Evolutionary conservation across 2,113 vertebrate species (phyloP).

Genomic region (Uria lomvia): DNA sequence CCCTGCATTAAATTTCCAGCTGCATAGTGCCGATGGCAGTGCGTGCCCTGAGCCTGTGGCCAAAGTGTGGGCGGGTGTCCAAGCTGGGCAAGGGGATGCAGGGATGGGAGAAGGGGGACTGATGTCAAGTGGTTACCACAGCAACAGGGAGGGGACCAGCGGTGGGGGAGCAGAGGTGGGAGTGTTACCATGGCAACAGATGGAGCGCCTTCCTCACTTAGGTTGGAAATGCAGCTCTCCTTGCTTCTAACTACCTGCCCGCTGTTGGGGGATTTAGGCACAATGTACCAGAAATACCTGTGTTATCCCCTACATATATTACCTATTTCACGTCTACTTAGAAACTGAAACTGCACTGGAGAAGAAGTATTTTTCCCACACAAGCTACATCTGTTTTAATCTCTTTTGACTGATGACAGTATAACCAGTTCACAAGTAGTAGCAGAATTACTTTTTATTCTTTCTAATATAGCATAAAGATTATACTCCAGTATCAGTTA

Average conservation of each 20-base stretch:
- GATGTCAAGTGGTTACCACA: conserved; percentile 27
- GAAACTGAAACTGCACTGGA: not conserved
- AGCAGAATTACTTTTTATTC: not conserved
- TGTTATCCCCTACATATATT: not conserved
- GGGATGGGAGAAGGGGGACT: not conserved
- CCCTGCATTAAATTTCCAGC: not conserved
- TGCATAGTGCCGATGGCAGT: accelerated
- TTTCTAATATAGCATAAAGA: not conserved
- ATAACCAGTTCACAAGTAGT: not conserved
- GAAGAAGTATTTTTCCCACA: not conserved
- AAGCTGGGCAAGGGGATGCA: accelerated
- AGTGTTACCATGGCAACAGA: conserved; percentile 37
- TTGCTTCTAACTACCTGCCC: not conserved
- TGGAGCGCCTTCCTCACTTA: not conserved
- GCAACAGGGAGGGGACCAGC: conserved; percentile 17
- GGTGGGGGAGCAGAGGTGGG: not conserved
- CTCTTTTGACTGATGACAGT: not conserved
- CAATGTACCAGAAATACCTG: not conserved
- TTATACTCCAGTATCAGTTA: not conserved
- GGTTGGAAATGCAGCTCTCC: not conserved
- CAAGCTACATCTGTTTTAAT: not conserved
- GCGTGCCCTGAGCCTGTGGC: accelerated
- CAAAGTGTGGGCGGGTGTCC: not conserved
- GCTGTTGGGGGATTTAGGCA: not conserved
- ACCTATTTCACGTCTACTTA: not conserved